Percentiles rank a stretch among this genome's conserved stretches.
Conservation (phyloP, 2,888 invertebrate species). For the Thymelicus sylvestris region DNA sequence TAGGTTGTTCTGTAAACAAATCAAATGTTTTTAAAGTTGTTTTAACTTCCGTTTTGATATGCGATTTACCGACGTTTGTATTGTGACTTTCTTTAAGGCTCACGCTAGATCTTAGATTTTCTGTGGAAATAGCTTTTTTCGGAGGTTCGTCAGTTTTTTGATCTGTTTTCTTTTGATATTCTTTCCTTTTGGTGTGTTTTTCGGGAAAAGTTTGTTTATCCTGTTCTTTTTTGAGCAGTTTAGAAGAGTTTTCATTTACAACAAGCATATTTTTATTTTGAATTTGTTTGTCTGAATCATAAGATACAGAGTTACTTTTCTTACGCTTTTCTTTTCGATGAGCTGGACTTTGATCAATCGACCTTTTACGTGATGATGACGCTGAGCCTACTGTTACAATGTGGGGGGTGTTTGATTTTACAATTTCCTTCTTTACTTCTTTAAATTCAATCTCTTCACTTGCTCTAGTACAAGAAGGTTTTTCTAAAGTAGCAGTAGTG, state of each 20-base stretch:
- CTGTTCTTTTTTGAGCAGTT: slow-evolving; percentile 45
- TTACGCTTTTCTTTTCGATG: slow-evolving; percentile 81
- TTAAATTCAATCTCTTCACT: slow-evolving; percentile 19
- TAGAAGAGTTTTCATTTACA: slow-evolving; percentile 53
- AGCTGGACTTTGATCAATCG: slow-evolving; percentile 70
- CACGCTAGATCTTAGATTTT: slow-evolving; percentile 59
- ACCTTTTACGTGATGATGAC: slow-evolving; percentile 66
- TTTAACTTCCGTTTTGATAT: slow-evolving; percentile 61
- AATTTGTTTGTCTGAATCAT: slow-evolving; percentile 51
- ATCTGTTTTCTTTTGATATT: slow-evolving; percentile 55
- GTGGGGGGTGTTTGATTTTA: slow-evolving; percentile 48
- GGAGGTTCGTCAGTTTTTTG: slow-evolving; percentile 51
- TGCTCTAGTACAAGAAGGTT: slow-evolving; percentile 7
- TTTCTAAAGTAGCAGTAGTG: slow-evolving; percentile 11
- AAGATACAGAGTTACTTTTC: slow-evolving; percentile 60
- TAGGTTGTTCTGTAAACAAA: slow-evolving; percentile 69
- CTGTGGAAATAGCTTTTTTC: slow-evolving; percentile 57
- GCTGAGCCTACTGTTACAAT: slow-evolving; percentile 49
- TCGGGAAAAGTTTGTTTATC: slow-evolving; percentile 64
- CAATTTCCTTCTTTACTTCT: slow-evolving; percentile 42
- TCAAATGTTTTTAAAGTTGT: slow-evolving; percentile 69
- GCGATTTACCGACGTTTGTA: slow-evolving; percentile 45
- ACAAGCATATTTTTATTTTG: slow-evolving; percentile 54
- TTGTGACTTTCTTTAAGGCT: slow-evolving; percentile 61
- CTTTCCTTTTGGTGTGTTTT: slow-evolving; percentile 76